Evolutionary conservation across 1,140 invertebrate genomes (phyloP).

Genomic region (Aphelinus certus): DNA sequence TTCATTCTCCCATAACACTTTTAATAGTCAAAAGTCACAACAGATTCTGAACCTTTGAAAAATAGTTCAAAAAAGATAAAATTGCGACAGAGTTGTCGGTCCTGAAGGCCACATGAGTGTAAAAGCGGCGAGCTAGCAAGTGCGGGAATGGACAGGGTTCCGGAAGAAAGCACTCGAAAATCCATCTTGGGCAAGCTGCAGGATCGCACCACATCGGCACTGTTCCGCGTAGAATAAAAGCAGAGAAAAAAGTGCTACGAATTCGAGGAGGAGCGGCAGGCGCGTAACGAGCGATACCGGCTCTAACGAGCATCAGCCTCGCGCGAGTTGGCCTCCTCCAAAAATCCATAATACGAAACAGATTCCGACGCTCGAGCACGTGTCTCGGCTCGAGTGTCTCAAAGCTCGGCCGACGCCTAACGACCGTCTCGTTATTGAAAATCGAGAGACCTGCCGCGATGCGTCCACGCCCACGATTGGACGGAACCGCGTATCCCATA

Average conservation of each 20-base stretch:
- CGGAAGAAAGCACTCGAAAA: no score
- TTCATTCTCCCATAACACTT: no score
- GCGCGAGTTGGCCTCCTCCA: conserved; percentile 1
- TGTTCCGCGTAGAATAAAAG: neutral
- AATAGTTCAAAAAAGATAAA: no score
- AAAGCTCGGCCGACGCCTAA: conserved; percentile 51
- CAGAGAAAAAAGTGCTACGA: neutral
- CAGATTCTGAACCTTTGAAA: no score
- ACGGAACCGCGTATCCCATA: neutral
- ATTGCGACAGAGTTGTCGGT: no score
- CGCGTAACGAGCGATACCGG: conserved; percentile 7
- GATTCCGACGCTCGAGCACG: conserved; percentile 52
- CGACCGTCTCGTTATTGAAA: conserved; percentile 63
- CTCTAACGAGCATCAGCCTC: conserved; percentile 20
- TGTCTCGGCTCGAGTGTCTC: conserved; percentile 63
- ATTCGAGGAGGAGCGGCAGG: neutral
- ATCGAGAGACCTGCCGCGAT: conserved; percentile 45
- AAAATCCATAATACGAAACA: conserved; percentile 25
- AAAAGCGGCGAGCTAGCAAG: no score
- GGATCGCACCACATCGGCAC: no score
- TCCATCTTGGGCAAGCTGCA: no score
- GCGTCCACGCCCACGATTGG: neutral
- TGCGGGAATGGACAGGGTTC: no score
- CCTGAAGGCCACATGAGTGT: no score
- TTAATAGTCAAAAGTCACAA: no score